These are phyloP conservation scores for Agonum fuliginosum DNA, from an alignment of 2,888 invertebrate genomes.

Conservation along the genomic window DNA sequence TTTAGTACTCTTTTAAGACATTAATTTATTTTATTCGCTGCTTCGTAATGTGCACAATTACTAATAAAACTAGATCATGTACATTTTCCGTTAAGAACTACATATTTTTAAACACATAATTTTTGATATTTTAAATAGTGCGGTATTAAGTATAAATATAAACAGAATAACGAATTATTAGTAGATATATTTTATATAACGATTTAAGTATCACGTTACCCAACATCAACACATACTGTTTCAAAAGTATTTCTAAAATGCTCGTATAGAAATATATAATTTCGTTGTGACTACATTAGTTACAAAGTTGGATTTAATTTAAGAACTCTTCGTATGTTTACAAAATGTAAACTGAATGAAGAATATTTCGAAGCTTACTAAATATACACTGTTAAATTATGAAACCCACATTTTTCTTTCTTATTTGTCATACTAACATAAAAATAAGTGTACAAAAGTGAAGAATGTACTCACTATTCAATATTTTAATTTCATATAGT, in stretches of 20 bases:
- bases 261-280: neutral
- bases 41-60: no score
- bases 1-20: no score
- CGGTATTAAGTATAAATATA: no score
- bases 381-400: constrained; percentile 1
- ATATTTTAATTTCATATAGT: neutral
- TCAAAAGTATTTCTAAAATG: neutral
- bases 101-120: neutral
- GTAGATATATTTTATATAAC: no score
- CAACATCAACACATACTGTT: no score
- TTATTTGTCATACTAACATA: constrained; percentile 35
- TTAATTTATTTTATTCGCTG: no score
- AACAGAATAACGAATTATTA: no score
- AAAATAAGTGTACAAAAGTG: constrained; percentile 15
- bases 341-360: constrained; percentile 10
- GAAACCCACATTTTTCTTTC: constrained; percentile 53
- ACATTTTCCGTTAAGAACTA: no score
- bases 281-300: neutral
- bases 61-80: no score
- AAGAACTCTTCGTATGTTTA: constrained; percentile 7
- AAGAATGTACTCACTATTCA: constrained; percentile 21
- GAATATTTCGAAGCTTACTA: neutral
- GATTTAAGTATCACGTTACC: no score
- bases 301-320: neutral
- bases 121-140: neutral